These are phyloP conservation scores for Leptobrachium leishanense DNA, from an alignment of 2,113 vertebrate genomes.

Conservation along the genomic window DNA sequence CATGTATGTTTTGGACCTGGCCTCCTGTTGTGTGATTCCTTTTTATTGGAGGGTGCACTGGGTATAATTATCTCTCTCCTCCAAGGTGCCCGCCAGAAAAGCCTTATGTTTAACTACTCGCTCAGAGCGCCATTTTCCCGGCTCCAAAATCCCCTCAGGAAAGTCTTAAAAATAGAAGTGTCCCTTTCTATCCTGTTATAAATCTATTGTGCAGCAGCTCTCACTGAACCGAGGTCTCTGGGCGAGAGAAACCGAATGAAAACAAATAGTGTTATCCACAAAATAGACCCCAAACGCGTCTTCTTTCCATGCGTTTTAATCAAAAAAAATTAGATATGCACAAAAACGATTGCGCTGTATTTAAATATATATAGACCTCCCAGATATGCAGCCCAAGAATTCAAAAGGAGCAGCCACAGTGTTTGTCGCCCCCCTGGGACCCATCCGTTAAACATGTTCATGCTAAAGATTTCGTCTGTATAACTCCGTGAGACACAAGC, in stretches of 20 bases:
- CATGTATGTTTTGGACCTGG: conserved; percentile 40
- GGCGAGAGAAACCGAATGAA: neutral
- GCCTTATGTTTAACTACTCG: conserved; percentile 47
- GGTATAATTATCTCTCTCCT: conserved; percentile 50
- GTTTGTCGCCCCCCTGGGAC: no score
- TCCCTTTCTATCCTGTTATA: conserved; percentile 40
- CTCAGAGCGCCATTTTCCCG: conserved; percentile 43
- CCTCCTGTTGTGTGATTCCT: conserved; percentile 41
- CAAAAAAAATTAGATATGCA: no score
- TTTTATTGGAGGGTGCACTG: conserved; percentile 45
- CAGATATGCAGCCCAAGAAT: no score
- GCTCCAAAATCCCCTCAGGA: conserved; percentile 47
- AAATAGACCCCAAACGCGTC: no score
- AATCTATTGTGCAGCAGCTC: conserved; percentile 37
- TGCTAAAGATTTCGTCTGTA: no score
- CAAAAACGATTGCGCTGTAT: no score
- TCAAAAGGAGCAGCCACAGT: no score
- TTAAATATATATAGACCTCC: no score
- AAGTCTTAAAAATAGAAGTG: conserved; percentile 46
- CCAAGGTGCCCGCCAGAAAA: conserved; percentile 48
- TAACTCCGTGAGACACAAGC: no score
- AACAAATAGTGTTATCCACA: neutral
- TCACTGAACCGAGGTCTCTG: conserved; percentile 22
- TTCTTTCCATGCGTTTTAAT: no score
- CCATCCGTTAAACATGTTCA: no score